These are phyloP conservation scores for Melieria omissa DNA, from an alignment of 2,888 invertebrate species.

Conservation along the genomic window DNA sequence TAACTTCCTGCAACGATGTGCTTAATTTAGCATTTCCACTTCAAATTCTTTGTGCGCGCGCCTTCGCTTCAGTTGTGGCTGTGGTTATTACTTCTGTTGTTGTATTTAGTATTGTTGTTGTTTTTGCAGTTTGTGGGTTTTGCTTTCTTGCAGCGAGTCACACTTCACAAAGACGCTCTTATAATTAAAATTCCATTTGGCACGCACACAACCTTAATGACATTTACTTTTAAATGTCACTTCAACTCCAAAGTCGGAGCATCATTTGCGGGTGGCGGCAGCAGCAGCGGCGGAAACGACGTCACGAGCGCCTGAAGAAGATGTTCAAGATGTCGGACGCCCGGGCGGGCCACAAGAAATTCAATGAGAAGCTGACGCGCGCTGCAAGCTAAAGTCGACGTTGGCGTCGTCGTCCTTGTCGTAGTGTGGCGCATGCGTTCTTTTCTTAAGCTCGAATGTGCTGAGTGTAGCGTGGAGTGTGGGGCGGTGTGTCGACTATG, in stretches of 20 bases:
- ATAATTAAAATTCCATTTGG: constrained; percentile 57
- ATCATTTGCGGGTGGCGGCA: background rate
- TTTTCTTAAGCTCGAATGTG: no score
- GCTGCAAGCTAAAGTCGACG: no score
- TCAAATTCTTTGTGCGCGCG: constrained; percentile 19
- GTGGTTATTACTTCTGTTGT: background rate
- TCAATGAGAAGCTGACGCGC: no score
- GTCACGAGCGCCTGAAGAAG: no score
- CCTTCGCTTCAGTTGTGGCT: background rate
- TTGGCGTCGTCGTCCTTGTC: no score
- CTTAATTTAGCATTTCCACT: constrained; percentile 8
- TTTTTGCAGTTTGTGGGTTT: constrained; percentile 44
- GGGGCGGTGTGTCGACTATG: no score
- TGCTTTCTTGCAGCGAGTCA: constrained; percentile 44
- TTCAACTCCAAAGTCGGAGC: constrained; percentile 2
- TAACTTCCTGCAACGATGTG: background rate
- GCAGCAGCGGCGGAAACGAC: background rate
- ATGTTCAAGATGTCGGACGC: no score
- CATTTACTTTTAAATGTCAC: constrained; percentile 46
- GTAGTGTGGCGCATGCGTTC: no score
- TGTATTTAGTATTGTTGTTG: constrained; percentile 17
- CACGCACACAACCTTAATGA: constrained; percentile 54
- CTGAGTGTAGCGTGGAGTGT: no score
- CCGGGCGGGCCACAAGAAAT: no score
- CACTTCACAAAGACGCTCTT: background rate